Evolutionary conservation across 2,888 invertebrate species (phyloP).

Genomic region (Meiosimyza platycephala): DNA sequence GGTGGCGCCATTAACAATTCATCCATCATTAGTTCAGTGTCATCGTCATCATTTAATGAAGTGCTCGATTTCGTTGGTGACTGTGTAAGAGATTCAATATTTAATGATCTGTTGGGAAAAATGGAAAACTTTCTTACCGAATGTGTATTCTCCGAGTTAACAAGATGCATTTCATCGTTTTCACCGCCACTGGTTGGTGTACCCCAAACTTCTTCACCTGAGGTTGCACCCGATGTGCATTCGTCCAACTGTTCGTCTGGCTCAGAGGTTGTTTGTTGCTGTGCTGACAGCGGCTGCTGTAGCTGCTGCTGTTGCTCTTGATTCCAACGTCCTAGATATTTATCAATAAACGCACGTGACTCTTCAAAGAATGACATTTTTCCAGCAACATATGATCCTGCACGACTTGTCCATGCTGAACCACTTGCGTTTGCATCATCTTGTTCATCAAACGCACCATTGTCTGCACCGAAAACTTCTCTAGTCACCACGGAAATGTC

Average conservation of each 20-base stretch:
- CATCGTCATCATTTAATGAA: conserved; percentile 79
- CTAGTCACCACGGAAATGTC: conserved; percentile 51
- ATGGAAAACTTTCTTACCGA: conserved; percentile 68
- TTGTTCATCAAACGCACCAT: neutral
- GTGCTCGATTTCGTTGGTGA: conserved; percentile 75
- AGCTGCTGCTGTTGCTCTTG: conserved; percentile 49
- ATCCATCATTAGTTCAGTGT: conserved; percentile 85
- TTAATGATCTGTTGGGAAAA: no score
- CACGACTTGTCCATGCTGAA: conserved; percentile 78
- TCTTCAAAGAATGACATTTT: conserved; percentile 81
- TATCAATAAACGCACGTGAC: conserved; percentile 68
- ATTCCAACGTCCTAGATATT: conserved; percentile 71
- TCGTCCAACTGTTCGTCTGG: conserved; percentile 76
- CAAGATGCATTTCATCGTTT: conserved; percentile 77
- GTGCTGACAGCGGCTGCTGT: conserved; percentile 32
- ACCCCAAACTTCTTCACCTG: conserved; percentile 90
- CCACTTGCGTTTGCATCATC: conserved; percentile 35
- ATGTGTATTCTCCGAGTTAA: conserved; percentile 76
- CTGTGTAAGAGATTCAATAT: conserved; percentile 57
- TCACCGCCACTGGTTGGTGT: conserved; percentile 89
- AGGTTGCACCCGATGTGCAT: conserved; percentile 85
- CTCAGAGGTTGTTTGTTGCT: conserved; percentile 51
- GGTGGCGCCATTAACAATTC: conserved; percentile 82
- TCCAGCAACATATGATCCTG: conserved; percentile 84
- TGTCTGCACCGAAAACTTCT: conserved; percentile 45